Percentiles rank a stretch among this genome's conserved stretches.
Evolutionary conservation across 2,797 vertebrate species (phyloP).

Genomic region (Darevskia mixta): DNA sequence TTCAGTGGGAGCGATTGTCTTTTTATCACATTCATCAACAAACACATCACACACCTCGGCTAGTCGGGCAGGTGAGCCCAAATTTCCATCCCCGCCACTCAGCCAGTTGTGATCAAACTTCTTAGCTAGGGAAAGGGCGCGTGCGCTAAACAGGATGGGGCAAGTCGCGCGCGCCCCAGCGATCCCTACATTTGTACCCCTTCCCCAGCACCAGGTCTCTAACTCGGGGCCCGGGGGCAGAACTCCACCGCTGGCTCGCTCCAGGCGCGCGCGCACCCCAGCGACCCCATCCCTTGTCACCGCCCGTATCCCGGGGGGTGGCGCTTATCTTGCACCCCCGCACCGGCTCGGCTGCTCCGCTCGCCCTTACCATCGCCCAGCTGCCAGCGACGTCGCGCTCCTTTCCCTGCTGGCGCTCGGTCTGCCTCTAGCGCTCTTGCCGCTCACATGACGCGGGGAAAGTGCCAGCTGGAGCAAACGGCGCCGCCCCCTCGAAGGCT

Average conservation of each 20-base stretch:
- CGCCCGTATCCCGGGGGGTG: neutral
- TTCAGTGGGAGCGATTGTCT: neutral
- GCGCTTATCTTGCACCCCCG: neutral
- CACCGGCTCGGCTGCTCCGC: neutral
- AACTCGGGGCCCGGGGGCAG: neutral
- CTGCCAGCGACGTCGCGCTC: neutral
- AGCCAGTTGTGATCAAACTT: neutral
- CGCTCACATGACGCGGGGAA: constrained; percentile 84
- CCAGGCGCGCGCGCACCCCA: neutral
- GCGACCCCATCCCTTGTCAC: too few relatives aligned
- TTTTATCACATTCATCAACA: neutral
- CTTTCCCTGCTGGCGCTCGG: constrained; percentile 81
- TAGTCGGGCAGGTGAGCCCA: neutral
- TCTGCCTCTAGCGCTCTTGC: constrained; percentile 17
- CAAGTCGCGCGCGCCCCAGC: neutral
- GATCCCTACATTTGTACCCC: neutral
- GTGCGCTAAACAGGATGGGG: neutral
- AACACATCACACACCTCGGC: neutral
- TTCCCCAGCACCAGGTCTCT: constrained; percentile 9
- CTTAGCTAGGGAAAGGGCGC: neutral
- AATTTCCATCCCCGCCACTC: neutral
- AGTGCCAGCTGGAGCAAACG: constrained; percentile 77
- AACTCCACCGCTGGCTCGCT: neutral
- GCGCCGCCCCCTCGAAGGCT: constrained; percentile 73
- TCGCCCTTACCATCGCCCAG: neutral